phyloP scores from a whole-genome alignment of 2,888 invertebrate species.

The Drosophila mimica region DNA sequence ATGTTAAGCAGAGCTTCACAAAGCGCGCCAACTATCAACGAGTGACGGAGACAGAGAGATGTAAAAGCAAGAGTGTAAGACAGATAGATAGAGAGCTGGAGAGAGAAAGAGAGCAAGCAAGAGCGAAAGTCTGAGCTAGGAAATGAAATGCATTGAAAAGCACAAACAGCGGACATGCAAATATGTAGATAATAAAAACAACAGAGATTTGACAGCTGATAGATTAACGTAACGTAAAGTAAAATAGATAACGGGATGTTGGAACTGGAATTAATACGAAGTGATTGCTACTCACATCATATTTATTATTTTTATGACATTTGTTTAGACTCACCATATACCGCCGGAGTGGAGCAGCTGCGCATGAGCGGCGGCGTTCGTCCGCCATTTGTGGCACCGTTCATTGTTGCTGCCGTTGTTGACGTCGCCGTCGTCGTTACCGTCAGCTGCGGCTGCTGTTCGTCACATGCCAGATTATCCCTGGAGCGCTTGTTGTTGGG shows the following conservation, averaged over 20 bases:
- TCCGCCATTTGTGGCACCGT: slow-evolving; percentile 83
- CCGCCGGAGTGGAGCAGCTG: slow-evolving; percentile 86
- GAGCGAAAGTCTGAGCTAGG: slow-evolving; percentile 50
- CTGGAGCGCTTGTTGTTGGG: slow-evolving; percentile 88
- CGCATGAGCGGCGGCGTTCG: slow-evolving; percentile 85
- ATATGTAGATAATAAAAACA: slow-evolving; percentile 51
- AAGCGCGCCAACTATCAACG: slow-evolving; percentile 20
- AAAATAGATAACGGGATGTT: slow-evolving; percentile 20
- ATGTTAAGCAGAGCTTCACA: slow-evolving; percentile 65
- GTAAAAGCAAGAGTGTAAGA: slow-evolving; percentile 5
- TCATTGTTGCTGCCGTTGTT: slow-evolving; percentile 76
- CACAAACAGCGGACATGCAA: slow-evolving; percentile 78
- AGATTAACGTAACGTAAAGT: slow-evolving; percentile 31
- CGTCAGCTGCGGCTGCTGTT: slow-evolving; percentile 84
- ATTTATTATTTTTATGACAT: not conserved
- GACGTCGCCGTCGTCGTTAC: slow-evolving; percentile 84
- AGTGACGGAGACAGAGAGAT: slow-evolving; percentile 10
- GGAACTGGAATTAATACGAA: slow-evolving; percentile 11
- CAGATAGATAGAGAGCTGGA: slow-evolving; percentile 18
- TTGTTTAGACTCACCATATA: slow-evolving; percentile 82
- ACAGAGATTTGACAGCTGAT: slow-evolving; percentile 61
- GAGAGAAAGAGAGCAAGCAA: slow-evolving; percentile 1
- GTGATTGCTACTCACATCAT: slow-evolving; percentile 19
- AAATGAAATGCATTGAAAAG: slow-evolving; percentile 75
- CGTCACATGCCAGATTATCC: slow-evolving; percentile 89